These are phyloP conservation scores for Alauda arvensis DNA, from an alignment of 2,797 vertebrate species.

Conservation along the genomic window DNA sequence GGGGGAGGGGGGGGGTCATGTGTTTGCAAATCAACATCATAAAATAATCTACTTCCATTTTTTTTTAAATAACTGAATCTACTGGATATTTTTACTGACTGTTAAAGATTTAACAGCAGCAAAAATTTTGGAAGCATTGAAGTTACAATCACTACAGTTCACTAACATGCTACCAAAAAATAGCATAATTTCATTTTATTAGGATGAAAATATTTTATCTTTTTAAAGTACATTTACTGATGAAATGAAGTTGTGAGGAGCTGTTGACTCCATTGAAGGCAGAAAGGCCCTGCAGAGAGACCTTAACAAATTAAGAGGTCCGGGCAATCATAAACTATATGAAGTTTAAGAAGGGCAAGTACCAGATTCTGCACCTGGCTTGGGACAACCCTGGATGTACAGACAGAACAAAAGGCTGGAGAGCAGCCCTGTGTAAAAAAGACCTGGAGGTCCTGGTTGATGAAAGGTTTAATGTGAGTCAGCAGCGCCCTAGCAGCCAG, in stretches of 20 bases:
- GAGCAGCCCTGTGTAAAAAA: background rate
- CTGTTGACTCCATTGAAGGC: background rate
- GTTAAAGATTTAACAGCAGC: background rate
- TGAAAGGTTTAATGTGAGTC: rapidly evolving
- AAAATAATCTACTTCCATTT: background rate
- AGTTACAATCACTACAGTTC: background rate
- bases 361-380: too few relatives aligned
- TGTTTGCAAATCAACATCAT: background rate
- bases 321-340: background rate
- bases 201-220: background rate
- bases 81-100: background rate
- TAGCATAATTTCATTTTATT: background rate
- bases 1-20: rapidly evolving
- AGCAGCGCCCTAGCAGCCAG: background rate
- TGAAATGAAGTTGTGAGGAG: background rate
- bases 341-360: background rate
- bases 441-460: background rate
- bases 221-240: background rate
- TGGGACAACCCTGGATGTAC: background rate
- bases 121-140: background rate
- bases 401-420: background rate
- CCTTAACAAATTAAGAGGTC: background rate
- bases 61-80: background rate
- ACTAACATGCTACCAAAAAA: background rate
- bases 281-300: background rate